Evolutionary conservation across 2,113 vertebrate species (phyloP).

Genomic region (Philantomba maxwellii): DNA sequence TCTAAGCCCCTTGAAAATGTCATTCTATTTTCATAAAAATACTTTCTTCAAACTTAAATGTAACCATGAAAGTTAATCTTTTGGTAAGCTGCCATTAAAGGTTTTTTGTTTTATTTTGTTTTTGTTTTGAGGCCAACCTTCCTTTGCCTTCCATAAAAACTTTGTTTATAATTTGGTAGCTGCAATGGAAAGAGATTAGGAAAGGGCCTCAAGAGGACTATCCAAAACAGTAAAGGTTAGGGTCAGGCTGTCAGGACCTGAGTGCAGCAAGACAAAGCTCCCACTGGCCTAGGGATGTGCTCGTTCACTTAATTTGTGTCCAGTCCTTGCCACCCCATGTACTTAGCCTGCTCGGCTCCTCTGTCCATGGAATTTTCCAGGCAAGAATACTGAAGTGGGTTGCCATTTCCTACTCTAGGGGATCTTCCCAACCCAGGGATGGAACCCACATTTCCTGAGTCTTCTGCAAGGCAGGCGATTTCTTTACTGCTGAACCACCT

Average conservation of each 20-base stretch:
- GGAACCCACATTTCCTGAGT: neutral
- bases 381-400: neutral
- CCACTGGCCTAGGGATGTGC: neutral
- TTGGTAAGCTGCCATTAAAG: neutral
- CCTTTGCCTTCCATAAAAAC: neutral
- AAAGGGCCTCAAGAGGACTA: neutral
- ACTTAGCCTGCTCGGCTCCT: neutral
- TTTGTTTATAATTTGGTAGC: neutral
- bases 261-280: neutral
- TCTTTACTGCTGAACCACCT: neutral
- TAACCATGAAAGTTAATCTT: neutral
- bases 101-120: neutral
- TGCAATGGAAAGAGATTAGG: neutral
- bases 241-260: neutral
- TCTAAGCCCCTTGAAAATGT: neutral
- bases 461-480: neutral
- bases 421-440: neutral
- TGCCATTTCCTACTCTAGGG: neutral
- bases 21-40: neutral
- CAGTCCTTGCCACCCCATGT: neutral
- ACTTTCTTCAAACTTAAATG: conserved; percentile 9
- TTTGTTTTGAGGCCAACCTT: neutral
- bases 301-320: neutral
- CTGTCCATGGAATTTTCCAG: neutral
- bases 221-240: neutral